Conservation (phyloP, 2,113 vertebrate genomes). For the Etheostoma spectabile region DNA sequence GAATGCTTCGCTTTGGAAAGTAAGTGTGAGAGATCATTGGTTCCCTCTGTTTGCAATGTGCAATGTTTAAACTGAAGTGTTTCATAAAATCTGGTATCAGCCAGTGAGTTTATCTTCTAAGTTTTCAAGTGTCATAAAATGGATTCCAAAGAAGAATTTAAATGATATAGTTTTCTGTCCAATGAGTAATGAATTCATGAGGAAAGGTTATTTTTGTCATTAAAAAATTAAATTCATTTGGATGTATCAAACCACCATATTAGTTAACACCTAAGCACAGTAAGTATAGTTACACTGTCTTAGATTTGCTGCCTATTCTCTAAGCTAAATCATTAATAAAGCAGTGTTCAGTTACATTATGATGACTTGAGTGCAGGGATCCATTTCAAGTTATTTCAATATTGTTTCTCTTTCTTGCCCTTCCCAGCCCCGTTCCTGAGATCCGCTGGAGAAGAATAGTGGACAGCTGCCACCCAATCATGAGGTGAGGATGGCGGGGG, state of each 20-base stretch:
- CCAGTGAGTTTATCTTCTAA: background rate
- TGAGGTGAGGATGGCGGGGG: slow-evolving; percentile 89
- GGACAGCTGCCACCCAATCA: slow-evolving; percentile 88
- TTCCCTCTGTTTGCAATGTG: background rate
- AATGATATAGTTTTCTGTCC: background rate
- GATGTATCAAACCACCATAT: background rate
- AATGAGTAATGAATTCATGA: background rate
- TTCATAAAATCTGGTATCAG: background rate
- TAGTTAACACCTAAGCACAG: background rate
- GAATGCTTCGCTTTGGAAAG: slow-evolving; percentile 99
- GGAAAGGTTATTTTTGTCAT: background rate
- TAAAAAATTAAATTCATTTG: background rate
- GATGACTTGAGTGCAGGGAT: slow-evolving; percentile 3
- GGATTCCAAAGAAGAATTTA: background rate
- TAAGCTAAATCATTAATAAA: slow-evolving; percentile 26
- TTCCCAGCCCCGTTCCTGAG: slow-evolving; percentile 92
- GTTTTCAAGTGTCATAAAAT: background rate
- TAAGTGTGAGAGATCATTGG: slow-evolving; percentile 82
- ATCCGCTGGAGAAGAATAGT: slow-evolving; percentile 92
- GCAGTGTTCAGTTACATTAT: background rate
- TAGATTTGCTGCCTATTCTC: too few species aligned
- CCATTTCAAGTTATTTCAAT: background rate
- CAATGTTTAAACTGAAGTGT: background rate
- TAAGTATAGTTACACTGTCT: background rate
- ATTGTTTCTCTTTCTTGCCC: slow-evolving; percentile 23